Evolutionary conservation across 1,140 invertebrate genomes (phyloP), one percentile per base, ranked within the genome.

Genomic region (Saxidomus purpurata): DNA sequence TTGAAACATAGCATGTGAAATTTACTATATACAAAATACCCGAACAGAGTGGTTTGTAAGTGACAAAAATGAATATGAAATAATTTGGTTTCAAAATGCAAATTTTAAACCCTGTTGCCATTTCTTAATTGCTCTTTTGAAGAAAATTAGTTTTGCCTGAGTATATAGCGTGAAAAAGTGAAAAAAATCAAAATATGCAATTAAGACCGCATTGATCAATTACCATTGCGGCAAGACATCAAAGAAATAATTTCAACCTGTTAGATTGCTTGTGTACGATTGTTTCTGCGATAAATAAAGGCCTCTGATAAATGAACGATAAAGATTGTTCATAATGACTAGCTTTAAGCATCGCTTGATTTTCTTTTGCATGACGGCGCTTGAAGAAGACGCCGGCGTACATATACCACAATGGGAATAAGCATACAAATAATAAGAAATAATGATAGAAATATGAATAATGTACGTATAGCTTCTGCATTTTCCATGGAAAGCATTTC

Each of bases 131-230:
- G 74, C 43, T 77, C 34, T 34, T 77, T 77, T 77, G 74, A 77
- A 52, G 74, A 77, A 77, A 77, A 77, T 77, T 49, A 52, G 36
- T 31, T 77, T 49, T 34, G 38, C 40, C 43, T 17, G 25, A 28
- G 34, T 77, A 77, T 49, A 81, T 63, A 38, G 79, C 79, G 79
- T 63, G 79, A 77, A 52, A 77, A 52, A 77, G 34, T 36, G 31
- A 49, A 38, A 36, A 81, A 81, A 81, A 81, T 81, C 79, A 81
- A 81, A 81, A 81, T 61, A 84, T 84, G 61, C 63, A 84, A 84
- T 84, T 84, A 84, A 69, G 63, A 71, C 63, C 61, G 34, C 67
- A 84, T 84, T 69, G 61, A 71, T 43, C 34, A 84, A 84, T 71
- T 49, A 84, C 61, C 82, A 49, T 4, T 8, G 38, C 61, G 38